phyloP scores from a whole-genome alignment of 2,113 vertebrate species.

The Lophotis ruficrista region DNA sequence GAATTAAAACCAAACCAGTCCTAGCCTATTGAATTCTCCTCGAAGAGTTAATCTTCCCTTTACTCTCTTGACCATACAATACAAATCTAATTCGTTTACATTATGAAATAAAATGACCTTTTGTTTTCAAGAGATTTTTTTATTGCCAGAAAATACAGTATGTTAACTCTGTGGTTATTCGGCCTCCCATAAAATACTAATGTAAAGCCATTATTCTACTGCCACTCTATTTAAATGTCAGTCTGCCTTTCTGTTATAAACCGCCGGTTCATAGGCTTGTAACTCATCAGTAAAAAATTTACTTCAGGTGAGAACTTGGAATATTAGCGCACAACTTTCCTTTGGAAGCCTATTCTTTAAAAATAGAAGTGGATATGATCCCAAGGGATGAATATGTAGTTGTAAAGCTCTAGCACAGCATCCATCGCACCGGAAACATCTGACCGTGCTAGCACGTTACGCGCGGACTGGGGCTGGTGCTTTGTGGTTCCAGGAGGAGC shows the following conservation, averaged over 20 bases:
- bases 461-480: neutral
- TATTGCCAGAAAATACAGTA: conserved; percentile 51
- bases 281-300: conserved; percentile 39
- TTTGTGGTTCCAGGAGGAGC: neutral
- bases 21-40: neutral
- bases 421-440: neutral
- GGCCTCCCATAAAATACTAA: conserved; percentile 50
- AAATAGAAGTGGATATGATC: neutral
- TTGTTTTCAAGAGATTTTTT: conserved; percentile 61
- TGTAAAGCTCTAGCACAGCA: neutral
- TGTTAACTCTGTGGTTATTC: conserved; percentile 50
- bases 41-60: conserved; percentile 19
- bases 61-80: neutral
- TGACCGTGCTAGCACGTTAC: fast-evolving
- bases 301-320: neutral
- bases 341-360: neutral
- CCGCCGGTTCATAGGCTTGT: conserved; percentile 34
- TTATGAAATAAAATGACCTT: conserved; percentile 64
- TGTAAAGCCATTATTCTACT: conserved; percentile 37
- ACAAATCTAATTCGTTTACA: conserved; percentile 41
- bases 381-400: neutral
- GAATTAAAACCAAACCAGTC: neutral
- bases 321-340: neutral
- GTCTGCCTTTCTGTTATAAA: conserved; percentile 53
- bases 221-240: conserved; percentile 60